phyloP scores from a whole-genome alignment of 2,113 vertebrate genomes.

The Petromus typicus region DNA sequence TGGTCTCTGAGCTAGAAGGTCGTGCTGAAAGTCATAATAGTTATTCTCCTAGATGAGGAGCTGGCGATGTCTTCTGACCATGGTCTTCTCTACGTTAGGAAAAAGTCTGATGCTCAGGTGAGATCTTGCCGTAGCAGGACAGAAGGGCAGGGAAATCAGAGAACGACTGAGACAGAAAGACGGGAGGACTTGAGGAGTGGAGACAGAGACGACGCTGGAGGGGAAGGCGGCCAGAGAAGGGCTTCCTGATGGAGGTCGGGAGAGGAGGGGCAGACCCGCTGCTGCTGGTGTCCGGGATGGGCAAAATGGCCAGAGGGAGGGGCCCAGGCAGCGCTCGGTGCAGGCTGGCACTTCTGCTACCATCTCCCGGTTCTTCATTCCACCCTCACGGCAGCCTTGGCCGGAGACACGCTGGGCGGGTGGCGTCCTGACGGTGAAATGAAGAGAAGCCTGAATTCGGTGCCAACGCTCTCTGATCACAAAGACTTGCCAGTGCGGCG shows the following conservation, averaged over 20 bases:
- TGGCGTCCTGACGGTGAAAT: background rate
- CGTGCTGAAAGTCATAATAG: background rate
- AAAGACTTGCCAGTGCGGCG: background rate
- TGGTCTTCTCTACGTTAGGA: background rate
- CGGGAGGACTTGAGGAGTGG: background rate
- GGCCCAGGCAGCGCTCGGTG: background rate
- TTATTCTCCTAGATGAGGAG: background rate
- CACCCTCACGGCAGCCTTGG: background rate
- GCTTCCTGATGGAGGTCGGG: background rate
- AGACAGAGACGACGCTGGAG: background rate
- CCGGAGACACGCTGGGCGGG: background rate
- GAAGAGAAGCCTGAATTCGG: background rate
- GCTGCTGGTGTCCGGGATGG: rapidly evolving
- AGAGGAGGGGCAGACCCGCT: background rate
- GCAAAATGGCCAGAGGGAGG: background rate
- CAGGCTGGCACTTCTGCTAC: background rate
- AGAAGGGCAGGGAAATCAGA: background rate
- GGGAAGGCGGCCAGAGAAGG: background rate
- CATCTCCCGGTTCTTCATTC: background rate
- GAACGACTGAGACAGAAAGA: background rate
- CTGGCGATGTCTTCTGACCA: background rate
- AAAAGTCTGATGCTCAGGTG: background rate
- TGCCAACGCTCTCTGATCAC: background rate
- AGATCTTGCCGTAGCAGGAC: background rate
- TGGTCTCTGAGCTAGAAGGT: background rate